Evolutionary conservation across 2,888 invertebrate genomes (phyloP).

Genomic region (Drosophila differens): DNA sequence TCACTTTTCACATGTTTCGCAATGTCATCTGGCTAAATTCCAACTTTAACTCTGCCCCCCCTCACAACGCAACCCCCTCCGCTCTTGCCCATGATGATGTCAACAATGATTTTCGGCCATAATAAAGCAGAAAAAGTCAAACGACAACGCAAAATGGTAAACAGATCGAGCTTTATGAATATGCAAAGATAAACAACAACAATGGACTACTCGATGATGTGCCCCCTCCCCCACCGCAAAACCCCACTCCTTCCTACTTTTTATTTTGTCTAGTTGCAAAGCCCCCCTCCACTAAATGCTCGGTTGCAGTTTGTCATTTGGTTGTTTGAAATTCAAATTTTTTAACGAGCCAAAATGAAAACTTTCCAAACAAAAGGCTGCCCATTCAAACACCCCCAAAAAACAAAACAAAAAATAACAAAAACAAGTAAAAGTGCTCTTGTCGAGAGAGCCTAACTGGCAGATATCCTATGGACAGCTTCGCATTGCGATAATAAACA

Average conservation of each 20-base stretch:
- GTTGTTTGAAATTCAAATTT: slow-evolving; percentile 65
- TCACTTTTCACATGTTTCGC: slow-evolving; percentile 64
- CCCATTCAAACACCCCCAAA: slow-evolving; percentile 32
- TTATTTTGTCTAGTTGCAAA: slow-evolving; percentile 10
- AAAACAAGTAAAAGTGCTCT: slow-evolving; percentile 1
- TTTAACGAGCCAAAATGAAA: slow-evolving; percentile 80
- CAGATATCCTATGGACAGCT: not conserved
- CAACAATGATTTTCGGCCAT: slow-evolving; percentile 49
- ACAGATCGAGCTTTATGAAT: slow-evolving; percentile 80
- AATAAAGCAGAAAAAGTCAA: slow-evolving; percentile 73
- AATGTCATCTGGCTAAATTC: slow-evolving; percentile 61
- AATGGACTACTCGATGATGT: slow-evolving; percentile 30
- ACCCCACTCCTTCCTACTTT: slow-evolving; percentile 3
- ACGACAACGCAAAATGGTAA: slow-evolving; percentile 73
- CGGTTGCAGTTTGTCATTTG: slow-evolving; percentile 48
- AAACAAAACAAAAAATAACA: slow-evolving; percentile 4
- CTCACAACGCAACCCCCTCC: not conserved
- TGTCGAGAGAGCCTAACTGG: not conserved
- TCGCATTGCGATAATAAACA: not conserved
- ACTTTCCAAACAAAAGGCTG: slow-evolving; percentile 79
- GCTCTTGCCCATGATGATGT: slow-evolving; percentile 40
- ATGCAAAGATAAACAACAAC: slow-evolving; percentile 77
- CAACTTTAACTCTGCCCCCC: not conserved
- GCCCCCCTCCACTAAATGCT: slow-evolving; percentile 7
- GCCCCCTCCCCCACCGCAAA: not conserved